Conservation (phyloP, 2,888 invertebrate species). For the Tholera decimalis region DNA sequence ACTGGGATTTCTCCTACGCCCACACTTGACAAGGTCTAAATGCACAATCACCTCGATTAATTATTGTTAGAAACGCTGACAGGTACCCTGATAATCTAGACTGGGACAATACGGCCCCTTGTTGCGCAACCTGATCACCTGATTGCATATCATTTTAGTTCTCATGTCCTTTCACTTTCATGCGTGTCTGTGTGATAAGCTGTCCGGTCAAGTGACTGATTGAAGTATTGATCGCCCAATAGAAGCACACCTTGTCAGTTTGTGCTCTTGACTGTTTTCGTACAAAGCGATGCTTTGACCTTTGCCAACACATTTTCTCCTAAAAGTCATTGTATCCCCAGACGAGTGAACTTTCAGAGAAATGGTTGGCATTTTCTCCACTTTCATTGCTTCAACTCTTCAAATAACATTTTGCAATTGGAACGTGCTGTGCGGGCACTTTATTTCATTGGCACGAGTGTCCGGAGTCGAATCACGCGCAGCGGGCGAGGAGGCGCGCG, state of each 20-base stretch:
- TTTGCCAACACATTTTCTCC: constrained; percentile 4
- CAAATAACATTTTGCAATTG: constrained; percentile 88
- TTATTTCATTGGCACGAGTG: constrained; percentile 86
- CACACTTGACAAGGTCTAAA: constrained; percentile 64
- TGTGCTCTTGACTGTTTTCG: constrained; percentile 5
- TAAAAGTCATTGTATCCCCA: constrained; percentile 21
- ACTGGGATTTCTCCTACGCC: constrained; percentile 64
- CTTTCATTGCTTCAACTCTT: constrained; percentile 81
- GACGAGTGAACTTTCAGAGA: constrained; percentile 62
- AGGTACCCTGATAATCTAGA: constrained; percentile 67
- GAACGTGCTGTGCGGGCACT: constrained; percentile 88
- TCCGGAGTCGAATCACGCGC: constrained; percentile 86
- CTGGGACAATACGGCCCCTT: constrained; percentile 57
- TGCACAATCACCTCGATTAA: constrained; percentile 72
- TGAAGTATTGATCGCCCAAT: constrained; percentile 27
- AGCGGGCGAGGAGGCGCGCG: constrained; percentile 70
- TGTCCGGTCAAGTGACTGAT: constrained; percentile 26
- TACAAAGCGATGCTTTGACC: not conserved
- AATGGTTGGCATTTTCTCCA: constrained; percentile 80
- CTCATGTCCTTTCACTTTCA: constrained; percentile 68
- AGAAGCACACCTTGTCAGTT: constrained; percentile 1
- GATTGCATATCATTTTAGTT: constrained; percentile 63
- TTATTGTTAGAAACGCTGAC: constrained; percentile 70
- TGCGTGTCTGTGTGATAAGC: constrained; percentile 41
- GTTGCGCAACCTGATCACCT: constrained; percentile 70